Conservation (phyloP, 23 tunicate species). For the Pegea sp. region DNA sequence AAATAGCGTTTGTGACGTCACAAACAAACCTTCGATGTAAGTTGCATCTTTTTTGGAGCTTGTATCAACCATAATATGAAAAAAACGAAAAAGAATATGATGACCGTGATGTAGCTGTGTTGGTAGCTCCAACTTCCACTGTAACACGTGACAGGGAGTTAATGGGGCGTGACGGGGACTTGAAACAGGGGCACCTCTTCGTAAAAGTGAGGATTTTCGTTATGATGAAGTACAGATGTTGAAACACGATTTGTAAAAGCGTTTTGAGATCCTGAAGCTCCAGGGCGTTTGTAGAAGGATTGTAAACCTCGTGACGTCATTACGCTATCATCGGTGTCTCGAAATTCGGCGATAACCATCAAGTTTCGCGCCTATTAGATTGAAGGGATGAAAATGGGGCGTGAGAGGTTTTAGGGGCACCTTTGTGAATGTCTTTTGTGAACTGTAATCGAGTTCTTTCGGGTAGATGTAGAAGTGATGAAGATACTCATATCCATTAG, state of each 20-base stretch:
- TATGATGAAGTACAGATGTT: slow-evolving; percentile 73
- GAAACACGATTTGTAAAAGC: slow-evolving; percentile 24
- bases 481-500: slow-evolving; percentile 30
- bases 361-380: slow-evolving; percentile 92
- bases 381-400: too few relatives aligned
- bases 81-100: slow-evolving; percentile 65
- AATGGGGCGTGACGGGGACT: too few relatives aligned
- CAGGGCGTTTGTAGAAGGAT: slow-evolving; percentile 52
- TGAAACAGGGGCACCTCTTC: slow-evolving; percentile 41
- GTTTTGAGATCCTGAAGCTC: slow-evolving; percentile 17
- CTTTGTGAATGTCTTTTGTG: slow-evolving; percentile 62
- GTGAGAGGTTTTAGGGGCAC: too few relatives aligned
- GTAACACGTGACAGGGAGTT: too few relatives aligned
- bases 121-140: slow-evolving; percentile 79
- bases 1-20: too few relatives aligned
- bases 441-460: slow-evolving; percentile 43
- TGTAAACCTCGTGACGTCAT: slow-evolving; percentile 26
- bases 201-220: slow-evolving; percentile 70
- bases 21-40: slow-evolving; percentile 50
- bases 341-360: slow-evolving; percentile 57
- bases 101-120: slow-evolving; percentile 92
- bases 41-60: slow-evolving; percentile 56
- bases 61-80: slow-evolving; percentile 67
- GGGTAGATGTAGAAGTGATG: slow-evolving; percentile 82
- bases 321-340: slow-evolving; percentile 68